These are phyloP conservation scores for Stictocephala bisonia DNA, from an alignment of 2,888 invertebrate genomes.

Conservation along the genomic window DNA sequence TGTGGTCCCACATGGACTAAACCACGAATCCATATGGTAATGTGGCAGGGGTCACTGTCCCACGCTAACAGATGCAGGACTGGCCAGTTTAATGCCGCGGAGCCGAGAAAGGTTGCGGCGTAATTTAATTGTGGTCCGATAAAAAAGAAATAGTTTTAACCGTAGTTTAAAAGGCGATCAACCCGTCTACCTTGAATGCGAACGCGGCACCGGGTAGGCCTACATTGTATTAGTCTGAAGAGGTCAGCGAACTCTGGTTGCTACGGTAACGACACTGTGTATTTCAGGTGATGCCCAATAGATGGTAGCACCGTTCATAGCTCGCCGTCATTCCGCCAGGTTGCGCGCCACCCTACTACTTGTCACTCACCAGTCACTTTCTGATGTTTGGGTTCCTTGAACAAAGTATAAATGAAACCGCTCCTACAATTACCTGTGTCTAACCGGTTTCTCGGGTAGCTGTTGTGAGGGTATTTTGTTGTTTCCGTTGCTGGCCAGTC, in stretches of 20 bases:
- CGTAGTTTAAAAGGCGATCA: slow-evolving; percentile 7
- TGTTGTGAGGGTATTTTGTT: background rate
- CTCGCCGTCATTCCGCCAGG: background rate
- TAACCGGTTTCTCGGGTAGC: too few species aligned
- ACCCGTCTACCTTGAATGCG: slow-evolving; percentile 20
- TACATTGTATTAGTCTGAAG: too few species aligned
- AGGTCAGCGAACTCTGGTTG: slow-evolving; percentile 17
- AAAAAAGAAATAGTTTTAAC: slow-evolving; percentile 21
- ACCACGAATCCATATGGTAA: too few species aligned
- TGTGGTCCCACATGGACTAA: too few species aligned
- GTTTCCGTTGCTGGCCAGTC: slow-evolving; percentile 17
- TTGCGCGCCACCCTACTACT: background rate
- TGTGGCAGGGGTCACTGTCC: too few species aligned
- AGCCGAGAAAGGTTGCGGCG: background rate
- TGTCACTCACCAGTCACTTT: background rate
- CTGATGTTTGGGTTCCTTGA: too few species aligned
- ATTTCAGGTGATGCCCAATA: background rate
- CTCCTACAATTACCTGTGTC: too few species aligned
- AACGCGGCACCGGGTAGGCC: background rate
- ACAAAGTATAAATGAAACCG: too few species aligned
- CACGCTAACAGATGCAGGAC: too few species aligned
- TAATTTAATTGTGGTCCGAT: slow-evolving; percentile 9
- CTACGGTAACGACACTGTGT: slow-evolving; percentile 16
- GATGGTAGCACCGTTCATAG: background rate
- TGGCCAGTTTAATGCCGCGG: too few species aligned